These are phyloP conservation scores for Eleutherodactylus coqui DNA, from an alignment of 2,797 vertebrate species.

Conservation along the genomic window DNA sequence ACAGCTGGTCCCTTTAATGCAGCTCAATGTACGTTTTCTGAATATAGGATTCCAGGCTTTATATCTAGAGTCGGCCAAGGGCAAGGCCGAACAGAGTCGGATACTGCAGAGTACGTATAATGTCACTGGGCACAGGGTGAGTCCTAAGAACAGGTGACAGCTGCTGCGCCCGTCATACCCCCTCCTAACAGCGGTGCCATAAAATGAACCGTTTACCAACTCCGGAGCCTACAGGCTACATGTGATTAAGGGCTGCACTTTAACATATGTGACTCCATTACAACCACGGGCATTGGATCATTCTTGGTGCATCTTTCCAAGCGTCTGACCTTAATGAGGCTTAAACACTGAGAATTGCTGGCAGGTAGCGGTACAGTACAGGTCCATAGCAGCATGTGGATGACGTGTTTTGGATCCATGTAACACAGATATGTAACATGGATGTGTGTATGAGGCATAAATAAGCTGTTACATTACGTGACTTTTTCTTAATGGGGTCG, in stretches of 20 bases:
- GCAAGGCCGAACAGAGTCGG: neutral
- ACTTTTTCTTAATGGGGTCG: too few species aligned
- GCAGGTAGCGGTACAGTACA: too few species aligned
- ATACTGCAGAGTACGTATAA: constrained; percentile 45
- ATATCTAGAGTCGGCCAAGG: neutral
- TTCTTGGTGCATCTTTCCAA: neutral
- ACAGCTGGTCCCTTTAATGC: neutral
- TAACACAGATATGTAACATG: neutral
- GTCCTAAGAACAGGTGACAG: constrained; percentile 39
- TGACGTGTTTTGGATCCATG: too few species aligned
- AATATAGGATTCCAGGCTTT: neutral
- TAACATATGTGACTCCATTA: neutral
- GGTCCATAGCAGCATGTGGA: neutral
- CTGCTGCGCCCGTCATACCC: constrained; percentile 14
- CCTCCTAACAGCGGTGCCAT: neutral
- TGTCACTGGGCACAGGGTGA: constrained; percentile 5
- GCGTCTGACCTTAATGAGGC: too few species aligned
- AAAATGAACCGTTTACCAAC: constrained; percentile 17
- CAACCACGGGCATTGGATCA: neutral
- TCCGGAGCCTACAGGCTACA: neutral
- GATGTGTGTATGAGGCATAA: neutral
- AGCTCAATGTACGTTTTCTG: neutral
- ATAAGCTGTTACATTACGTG: neutral
- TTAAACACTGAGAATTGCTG: too few species aligned
- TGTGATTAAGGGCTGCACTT: neutral